Evolutionary conservation across 1,140 invertebrate genomes (phyloP).

Genomic region (Diabrotica virgifera): DNA sequence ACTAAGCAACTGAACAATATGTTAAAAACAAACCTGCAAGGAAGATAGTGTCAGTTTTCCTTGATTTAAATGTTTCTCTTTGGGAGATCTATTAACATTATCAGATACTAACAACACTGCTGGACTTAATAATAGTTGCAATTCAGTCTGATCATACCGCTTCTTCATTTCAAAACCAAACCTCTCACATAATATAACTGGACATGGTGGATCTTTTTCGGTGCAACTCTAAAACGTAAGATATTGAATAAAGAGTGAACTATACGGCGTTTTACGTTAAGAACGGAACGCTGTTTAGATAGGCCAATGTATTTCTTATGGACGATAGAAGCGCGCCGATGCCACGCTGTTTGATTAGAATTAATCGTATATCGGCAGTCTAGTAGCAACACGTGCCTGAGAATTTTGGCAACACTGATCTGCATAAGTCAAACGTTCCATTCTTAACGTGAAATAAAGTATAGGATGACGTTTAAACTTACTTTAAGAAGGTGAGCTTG

Average conservation of each 20-base stretch:
- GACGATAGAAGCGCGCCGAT: too few relatives aligned
- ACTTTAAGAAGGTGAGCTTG: conserved; percentile 87
- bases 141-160: conserved; percentile 81
- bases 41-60: conserved; percentile 88
- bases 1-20: too few relatives aligned
- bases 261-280: too few relatives aligned
- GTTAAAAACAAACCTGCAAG: conserved; percentile 62
- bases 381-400: too few relatives aligned
- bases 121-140: conserved; percentile 89
- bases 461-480: conserved; percentile 4
- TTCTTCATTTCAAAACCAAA: conserved; percentile 98
- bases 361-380: too few relatives aligned
- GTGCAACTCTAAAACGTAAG: conserved; percentile 66
- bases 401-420: too few relatives aligned
- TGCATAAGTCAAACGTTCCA: too few relatives aligned
- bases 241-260: not conserved
- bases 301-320: too few relatives aligned
- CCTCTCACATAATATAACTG: conserved; percentile 83
- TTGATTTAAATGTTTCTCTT: conserved; percentile 77
- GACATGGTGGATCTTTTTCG: conserved; percentile 84
- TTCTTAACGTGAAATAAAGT: too few relatives aligned
- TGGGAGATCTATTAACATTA: conserved; percentile 61
- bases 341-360: too few relatives aligned
- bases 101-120: conserved; percentile 79
- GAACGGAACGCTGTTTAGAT: too few relatives aligned